Evolutionary conservation across 2,113 vertebrate species (phyloP), one percentile per base, ranked within the genome.

Genomic region (Hypocryptadius cinnamomeus): DNA sequence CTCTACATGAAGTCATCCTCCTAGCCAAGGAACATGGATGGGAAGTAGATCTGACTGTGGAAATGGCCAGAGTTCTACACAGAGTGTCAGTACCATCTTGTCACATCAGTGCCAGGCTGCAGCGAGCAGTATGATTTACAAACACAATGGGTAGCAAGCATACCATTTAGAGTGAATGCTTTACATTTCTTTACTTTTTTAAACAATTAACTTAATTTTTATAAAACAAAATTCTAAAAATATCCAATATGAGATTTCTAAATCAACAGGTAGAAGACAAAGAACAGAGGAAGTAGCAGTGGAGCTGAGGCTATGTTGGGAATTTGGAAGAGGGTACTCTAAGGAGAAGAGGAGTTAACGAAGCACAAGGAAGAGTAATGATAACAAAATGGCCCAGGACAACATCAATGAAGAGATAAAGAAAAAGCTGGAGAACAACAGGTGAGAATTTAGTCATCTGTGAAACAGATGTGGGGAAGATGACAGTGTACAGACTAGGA

Each of bases 11-110:
- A 69, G 70, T 84, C 57, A 66, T 63, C 31, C 39, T 47, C 2
- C 1, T 2, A 47, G 81, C 23, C 30, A 33, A 21, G 45, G 63
- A 90, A 45, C 15, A 14, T 1, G 47, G 72, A 59, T 28, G n/a
- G 54, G 45, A 73, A 90, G 42, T 4, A 42, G 56, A 20, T 53
- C 28, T 51, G 45, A 11, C 33, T 31, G 27, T 24, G 25, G 56
- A 35, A 60, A 84, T 3, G 37, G 44, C 30, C 44, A 66, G 57
- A 71, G 33, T 4, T 74, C 37, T 45, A 57, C 8, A 14, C 0
- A 30, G 11, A n/a, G 13, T 23, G 45, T 12, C 60, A 65, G 45
- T 3, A 15, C n/a, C n/a, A n/a, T n/a, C 0, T 2, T 3, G 24
- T 8, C 57, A 50, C 4, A 1, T 54, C 27, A 25, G 51, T 13